Percentiles rank a stretch among this genome's conserved stretches.
phyloP scores from a whole-genome alignment of 2,797 vertebrate genomes.

The Dipus sagitta region DNA sequence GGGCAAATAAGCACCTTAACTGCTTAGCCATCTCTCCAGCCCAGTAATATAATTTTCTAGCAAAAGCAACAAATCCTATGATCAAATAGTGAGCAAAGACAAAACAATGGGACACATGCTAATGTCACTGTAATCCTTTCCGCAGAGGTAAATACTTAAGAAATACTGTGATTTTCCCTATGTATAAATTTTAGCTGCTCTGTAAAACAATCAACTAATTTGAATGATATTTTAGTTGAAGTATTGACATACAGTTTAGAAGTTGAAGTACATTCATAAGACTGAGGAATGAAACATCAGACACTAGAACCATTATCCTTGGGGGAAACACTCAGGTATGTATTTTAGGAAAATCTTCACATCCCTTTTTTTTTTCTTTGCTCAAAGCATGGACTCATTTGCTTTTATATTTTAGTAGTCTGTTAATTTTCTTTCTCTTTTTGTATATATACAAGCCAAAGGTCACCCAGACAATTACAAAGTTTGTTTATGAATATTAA shows the following conservation, averaged over 20 bases:
- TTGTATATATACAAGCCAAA: background rate
- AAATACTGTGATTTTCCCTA: background rate
- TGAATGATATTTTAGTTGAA: constrained; percentile 9
- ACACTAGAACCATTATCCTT: background rate
- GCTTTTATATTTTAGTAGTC: background rate
- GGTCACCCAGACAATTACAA: background rate
- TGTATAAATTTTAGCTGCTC: constrained; percentile 14
- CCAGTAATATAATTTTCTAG: constrained; percentile 59
- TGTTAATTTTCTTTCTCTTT: background rate
- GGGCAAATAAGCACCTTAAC: too few species aligned
- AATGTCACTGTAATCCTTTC: constrained; percentile 34
- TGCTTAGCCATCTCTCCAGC: too few species aligned
- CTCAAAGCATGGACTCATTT: background rate
- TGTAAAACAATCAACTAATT: background rate
- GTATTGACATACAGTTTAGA: background rate
- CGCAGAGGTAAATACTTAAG: background rate
- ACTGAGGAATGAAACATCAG: background rate
- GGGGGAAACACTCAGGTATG: background rate
- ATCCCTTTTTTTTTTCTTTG: background rate
- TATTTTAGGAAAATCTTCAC: background rate
- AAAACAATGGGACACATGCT: background rate
- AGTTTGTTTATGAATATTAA: background rate
- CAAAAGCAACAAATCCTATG: constrained; percentile 63
- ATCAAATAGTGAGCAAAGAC: constrained; percentile 37
- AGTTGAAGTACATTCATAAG: background rate